phyloP scores from a whole-genome alignment of 2,113 vertebrate genomes.

The Nannobrachium achirus region DNA sequence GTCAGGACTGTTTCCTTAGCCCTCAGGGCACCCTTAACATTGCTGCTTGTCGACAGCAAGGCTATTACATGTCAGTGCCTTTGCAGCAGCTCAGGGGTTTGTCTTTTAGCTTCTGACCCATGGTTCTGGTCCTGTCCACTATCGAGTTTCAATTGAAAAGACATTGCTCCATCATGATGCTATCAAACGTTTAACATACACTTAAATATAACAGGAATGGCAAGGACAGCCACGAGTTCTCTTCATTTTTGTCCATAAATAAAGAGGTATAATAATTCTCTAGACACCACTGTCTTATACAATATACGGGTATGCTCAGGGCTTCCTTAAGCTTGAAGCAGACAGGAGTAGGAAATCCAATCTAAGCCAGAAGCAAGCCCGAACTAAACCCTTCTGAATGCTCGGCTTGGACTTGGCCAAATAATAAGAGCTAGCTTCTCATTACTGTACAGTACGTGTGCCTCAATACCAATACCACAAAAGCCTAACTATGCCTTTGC shows the following conservation, averaged over 20 bases:
- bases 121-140: conserved; percentile 25
- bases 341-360: too few species aligned
- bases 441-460: too few species aligned
- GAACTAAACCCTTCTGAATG: too few species aligned
- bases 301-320: too few species aligned
- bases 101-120: conserved; percentile 14
- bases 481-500: too few species aligned
- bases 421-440: too few species aligned
- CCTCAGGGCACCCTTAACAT: conserved; percentile 9
- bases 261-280: too few species aligned
- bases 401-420: too few species aligned
- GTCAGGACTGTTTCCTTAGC: not conserved
- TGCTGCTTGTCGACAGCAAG: not conserved
- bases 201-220: not conserved
- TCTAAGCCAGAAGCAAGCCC: too few species aligned
- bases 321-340: too few species aligned
- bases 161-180: conserved; percentile 3
- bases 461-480: too few species aligned
- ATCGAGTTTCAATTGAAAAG: conserved; percentile 15
- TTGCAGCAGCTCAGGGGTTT: not conserved
- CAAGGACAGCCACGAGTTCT: conserved; percentile 19
- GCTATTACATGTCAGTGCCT: not conserved
- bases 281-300: too few species aligned
- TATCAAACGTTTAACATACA: conserved; percentile 4
- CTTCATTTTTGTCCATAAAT: not conserved